A percentile compares a stretch with the other conserved stretches of the same genome.
phyloP scores from a whole-genome alignment of 2,888 invertebrate genomes.

The Yponomeuta evonymella region DNA sequence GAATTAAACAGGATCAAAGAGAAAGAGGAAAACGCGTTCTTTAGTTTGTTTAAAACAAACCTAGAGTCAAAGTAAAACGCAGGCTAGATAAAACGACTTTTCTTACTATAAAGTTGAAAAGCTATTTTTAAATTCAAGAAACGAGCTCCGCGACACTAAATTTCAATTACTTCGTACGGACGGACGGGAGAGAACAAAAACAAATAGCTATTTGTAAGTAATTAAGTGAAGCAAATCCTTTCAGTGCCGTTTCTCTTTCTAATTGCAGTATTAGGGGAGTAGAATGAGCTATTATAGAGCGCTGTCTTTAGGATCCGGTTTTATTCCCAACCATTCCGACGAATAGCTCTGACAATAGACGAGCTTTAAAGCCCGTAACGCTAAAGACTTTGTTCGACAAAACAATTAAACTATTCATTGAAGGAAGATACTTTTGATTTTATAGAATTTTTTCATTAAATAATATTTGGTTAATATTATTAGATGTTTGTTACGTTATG shows the following conservation, averaged over 20 bases:
- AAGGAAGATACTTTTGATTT: constrained; percentile 28
- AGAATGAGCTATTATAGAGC: constrained; percentile 58
- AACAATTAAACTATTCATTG: constrained; percentile 30
- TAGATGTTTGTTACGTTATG: background rate
- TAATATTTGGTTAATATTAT: too few species aligned
- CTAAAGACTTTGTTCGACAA: constrained; percentile 37
- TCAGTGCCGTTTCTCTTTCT: constrained; percentile 53
- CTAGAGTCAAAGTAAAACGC: background rate
- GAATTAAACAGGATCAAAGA: constrained; percentile 27
- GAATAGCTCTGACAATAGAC: constrained; percentile 37
- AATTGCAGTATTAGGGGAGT: constrained; percentile 62
- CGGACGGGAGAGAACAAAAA: constrained; percentile 3
- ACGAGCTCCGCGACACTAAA: constrained; percentile 33
- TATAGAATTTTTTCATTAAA: too few species aligned
- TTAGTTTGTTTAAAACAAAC: background rate
- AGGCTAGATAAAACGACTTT: background rate
- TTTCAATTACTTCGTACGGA: constrained; percentile 35
- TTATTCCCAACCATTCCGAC: constrained; percentile 49
- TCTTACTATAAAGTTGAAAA: constrained; percentile 2
- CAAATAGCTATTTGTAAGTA: constrained; percentile 11
- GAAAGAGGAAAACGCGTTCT: background rate
- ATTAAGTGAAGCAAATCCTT: constrained; percentile 44
- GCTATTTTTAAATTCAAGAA: background rate
- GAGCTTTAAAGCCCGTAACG: constrained; percentile 32
- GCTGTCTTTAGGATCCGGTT: constrained; percentile 43